Evolutionary conservation across 1,140 invertebrate genomes (phyloP), one percentile per base, ranked within the genome.

Genomic region (Leptinotarsa texana): DNA sequence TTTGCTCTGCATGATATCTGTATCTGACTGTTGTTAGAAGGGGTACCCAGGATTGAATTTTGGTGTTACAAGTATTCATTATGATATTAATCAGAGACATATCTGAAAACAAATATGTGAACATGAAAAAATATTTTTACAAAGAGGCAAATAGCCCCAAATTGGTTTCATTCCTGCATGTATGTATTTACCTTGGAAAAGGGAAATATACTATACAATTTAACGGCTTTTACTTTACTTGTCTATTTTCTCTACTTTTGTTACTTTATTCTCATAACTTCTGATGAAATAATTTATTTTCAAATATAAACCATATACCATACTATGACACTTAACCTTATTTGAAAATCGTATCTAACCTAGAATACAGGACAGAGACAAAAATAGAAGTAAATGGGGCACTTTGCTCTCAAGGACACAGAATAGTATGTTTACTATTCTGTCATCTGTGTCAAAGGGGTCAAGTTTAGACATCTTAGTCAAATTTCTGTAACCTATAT

Each of bases 1-100:
- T 93, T 42, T 42, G 33, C 21, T 94, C 91, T 15, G 90, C 89
- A 81, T 92, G 88, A 82, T 94, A 94, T 68, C 92, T 85, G 80
- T 87, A 89, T 18, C 91, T 85, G 0, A 89, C 86, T 21, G 82
- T 51, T 0, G 78, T 87, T 48, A 87, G 15, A 80, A 87, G 86
- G 13, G 88, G 88, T 5, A 77, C 77, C 83, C 84, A 87, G 21
- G 62, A 17, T 65, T 81, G 33, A 65, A 73, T 47, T 27, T 48
- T 63, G 22, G 24, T 67, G 17, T 48, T 69, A 18, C 8, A 69
- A 21, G 48, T 21, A 24, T 57, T 17, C 2, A 24, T 33, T 67
- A 65, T 65, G 51, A 6, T 57, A 69, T 48, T 69, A 22, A 69
- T 42, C 15, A 69, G 22, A 69, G 68, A 69, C 68, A 69, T 69